phyloP scores from a whole-genome alignment of 2,797 vertebrate species.

The Sphenopsis melanotis region DNA sequence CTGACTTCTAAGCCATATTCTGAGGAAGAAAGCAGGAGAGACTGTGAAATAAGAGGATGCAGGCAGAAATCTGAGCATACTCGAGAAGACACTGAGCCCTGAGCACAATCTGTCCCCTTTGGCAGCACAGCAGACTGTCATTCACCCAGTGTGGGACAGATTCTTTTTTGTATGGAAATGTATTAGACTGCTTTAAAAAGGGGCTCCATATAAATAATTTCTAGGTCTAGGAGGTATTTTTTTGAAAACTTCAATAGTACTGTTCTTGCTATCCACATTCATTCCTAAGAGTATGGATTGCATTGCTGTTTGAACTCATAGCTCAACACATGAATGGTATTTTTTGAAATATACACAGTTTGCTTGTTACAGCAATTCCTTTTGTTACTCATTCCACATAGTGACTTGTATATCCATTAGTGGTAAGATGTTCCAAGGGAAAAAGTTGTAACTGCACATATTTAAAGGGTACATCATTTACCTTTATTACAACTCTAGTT shows the following conservation, averaged over 20 bases:
- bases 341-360: background rate
- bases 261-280: background rate
- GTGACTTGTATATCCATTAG: background rate
- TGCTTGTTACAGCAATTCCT: background rate
- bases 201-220: background rate
- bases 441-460: constrained; percentile 12
- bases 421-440: background rate
- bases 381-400: background rate
- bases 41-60: background rate
- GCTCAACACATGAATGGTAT: background rate
- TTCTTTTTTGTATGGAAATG: background rate
- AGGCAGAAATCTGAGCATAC: background rate
- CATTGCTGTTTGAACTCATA: background rate
- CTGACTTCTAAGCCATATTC: background rate
- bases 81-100: background rate
- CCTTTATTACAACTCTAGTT: constrained; percentile 26
- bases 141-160: background rate
- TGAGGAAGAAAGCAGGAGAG: background rate
- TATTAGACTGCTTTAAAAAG: background rate
- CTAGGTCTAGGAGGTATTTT: background rate
- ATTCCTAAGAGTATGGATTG: background rate
- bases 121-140: background rate
- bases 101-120: background rate
- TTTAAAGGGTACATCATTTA: constrained; percentile 38
- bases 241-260: background rate